A percentile compares a stretch with the other conserved stretches of the same genome.
Evolutionary conservation across 2,888 invertebrate species (phyloP).

Genomic region (Euplexia lucipara): DNA sequence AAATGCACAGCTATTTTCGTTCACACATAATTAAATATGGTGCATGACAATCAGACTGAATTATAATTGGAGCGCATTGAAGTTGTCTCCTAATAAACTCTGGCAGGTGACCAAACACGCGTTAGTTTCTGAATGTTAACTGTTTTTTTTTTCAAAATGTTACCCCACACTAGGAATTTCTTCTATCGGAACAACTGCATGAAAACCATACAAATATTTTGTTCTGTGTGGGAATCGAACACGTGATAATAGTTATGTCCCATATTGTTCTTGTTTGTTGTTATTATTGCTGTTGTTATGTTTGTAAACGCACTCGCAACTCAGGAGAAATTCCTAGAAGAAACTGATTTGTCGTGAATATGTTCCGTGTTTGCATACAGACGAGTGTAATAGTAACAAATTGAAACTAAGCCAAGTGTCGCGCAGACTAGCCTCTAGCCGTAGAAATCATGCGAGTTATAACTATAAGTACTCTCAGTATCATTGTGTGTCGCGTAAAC

Average conservation of each 20-base stretch:
- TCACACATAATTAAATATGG: constrained; percentile 58
- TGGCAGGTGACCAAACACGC: constrained; percentile 77
- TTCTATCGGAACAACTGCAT: too few species aligned
- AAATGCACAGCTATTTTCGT: constrained; percentile 57
- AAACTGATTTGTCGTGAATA: constrained; percentile 66
- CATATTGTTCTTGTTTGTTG: too few species aligned
- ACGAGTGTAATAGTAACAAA: constrained; percentile 68
- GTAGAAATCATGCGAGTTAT: constrained; percentile 76
- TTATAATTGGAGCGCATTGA: constrained; percentile 75
- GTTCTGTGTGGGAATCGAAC: too few species aligned
- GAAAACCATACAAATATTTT: too few species aligned
- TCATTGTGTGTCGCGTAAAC: constrained; percentile 72
- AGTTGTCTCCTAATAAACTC: constrained; percentile 77
- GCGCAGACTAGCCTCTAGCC: constrained; percentile 67
- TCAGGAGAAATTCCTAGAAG: too few species aligned
- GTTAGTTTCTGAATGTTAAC: too few species aligned
- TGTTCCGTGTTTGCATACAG: constrained; percentile 66
- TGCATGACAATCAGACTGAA: constrained; percentile 61
- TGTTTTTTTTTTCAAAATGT: too few species aligned
- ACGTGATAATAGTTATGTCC: constrained; percentile 52
- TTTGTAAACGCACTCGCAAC: too few species aligned
- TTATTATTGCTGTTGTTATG: too few species aligned
- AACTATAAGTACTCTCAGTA: constrained; percentile 73
- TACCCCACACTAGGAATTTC: too few species aligned
- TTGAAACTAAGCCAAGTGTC: constrained; percentile 85